Evolutionary conservation across 1,140 invertebrate species (phyloP).

Genomic region (Meteorus sp.): DNA sequence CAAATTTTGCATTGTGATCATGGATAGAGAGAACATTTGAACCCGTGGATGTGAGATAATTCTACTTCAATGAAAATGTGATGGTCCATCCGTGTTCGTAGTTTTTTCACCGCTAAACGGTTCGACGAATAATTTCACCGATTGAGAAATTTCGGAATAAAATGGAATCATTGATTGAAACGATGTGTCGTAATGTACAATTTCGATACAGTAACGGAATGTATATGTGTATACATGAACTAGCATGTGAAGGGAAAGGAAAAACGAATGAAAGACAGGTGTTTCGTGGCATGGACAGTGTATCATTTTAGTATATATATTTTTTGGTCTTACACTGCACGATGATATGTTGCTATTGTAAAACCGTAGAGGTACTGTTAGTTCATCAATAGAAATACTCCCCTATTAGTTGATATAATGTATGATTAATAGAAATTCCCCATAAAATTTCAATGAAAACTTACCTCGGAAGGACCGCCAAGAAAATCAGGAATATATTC

Average conservation of each 20-base stretch:
- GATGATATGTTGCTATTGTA: slow-evolving; percentile 52
- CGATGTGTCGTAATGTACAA: too few species aligned
- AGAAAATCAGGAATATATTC: slow-evolving; percentile 91
- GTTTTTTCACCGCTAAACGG: too few species aligned
- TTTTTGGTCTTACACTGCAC: slow-evolving; percentile 54
- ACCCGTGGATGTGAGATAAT: too few species aligned
- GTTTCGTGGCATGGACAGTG: slow-evolving; percentile 10
- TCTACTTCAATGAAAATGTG: too few species aligned
- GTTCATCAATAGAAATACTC: slow-evolving; percentile 49
- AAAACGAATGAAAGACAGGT: slow-evolving; percentile 19
- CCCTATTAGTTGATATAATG: slow-evolving; percentile 49
- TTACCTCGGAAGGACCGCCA: slow-evolving; percentile 84
- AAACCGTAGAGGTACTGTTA: slow-evolving; percentile 55
- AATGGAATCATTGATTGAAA: too few species aligned
- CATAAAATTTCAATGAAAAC: background rate
- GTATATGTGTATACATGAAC: too few species aligned
- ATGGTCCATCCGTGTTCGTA: too few species aligned
- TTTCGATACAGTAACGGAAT: too few species aligned
- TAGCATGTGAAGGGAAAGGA: slow-evolving; percentile 7
- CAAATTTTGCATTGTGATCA: too few species aligned
- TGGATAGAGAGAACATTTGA: too few species aligned
- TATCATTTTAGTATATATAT: background rate
- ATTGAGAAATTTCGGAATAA: too few species aligned
- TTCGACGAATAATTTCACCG: too few species aligned
- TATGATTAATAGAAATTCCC: slow-evolving; percentile 2